phyloP scores from a whole-genome alignment of 1,140 invertebrate species.

The Megalopta genalis region DNA sequence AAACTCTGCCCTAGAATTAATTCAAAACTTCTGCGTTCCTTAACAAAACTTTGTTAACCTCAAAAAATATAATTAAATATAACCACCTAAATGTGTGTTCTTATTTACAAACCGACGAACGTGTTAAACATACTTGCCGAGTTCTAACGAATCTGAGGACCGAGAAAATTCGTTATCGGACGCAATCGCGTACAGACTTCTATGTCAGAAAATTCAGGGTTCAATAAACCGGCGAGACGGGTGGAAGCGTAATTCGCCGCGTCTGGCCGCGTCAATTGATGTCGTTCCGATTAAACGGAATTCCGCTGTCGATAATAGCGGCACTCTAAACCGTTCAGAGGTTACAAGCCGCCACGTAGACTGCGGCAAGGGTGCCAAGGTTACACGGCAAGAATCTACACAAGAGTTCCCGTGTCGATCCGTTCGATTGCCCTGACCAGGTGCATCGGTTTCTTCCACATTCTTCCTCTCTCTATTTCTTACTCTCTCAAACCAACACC shows the following conservation, averaged over 20 bases:
- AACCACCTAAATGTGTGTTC: too few species aligned
- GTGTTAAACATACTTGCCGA: too few species aligned
- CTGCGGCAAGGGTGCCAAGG: slow-evolving; percentile 53
- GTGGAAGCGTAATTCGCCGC: neutral
- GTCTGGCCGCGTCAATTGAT: slow-evolving; percentile 13
- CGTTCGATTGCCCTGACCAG: slow-evolving; percentile 8
- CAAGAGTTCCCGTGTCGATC: slow-evolving; percentile 12
- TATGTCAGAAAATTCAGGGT: neutral
- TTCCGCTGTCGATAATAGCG: slow-evolving; percentile 27
- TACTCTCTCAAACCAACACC: neutral
- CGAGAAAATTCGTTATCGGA: too few species aligned
- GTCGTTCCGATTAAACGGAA: slow-evolving; percentile 16
- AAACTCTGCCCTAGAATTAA: too few species aligned
- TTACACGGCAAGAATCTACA: slow-evolving; percentile 22
- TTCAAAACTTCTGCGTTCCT: too few species aligned
- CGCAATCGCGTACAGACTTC: too few species aligned
- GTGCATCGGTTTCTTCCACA: slow-evolving; percentile 12
- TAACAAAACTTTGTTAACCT: too few species aligned
- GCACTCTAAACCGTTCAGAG: slow-evolving; percentile 28
- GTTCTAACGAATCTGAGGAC: too few species aligned
- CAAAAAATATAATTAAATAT: too few species aligned
- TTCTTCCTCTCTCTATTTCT: neutral
- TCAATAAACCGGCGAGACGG: slow-evolving; percentile 1
- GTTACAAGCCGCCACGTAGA: slow-evolving; percentile 35
- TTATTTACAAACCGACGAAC: too few species aligned